Evolutionary conservation across 2,113 vertebrate genomes (phyloP).

Genomic region (Zosterops borbonicus): DNA sequence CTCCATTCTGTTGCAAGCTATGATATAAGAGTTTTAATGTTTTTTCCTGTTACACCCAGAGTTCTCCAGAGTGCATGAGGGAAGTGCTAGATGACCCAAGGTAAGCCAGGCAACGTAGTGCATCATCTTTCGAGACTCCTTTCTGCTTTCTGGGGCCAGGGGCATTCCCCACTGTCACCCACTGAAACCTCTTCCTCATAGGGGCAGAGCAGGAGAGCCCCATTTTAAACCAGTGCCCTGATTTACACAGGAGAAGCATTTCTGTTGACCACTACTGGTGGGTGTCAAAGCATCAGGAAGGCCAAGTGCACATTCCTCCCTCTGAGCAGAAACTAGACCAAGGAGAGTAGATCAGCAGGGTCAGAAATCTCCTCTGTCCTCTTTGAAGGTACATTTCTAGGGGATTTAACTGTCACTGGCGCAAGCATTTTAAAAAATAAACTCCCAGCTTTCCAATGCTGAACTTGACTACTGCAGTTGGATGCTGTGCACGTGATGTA

Average conservation of each 20-base stretch:
- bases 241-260: not conserved
- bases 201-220: not conserved
- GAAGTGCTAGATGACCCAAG: not conserved
- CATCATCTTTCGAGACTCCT: not conserved
- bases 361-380: not conserved
- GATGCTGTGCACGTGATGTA: not conserved
- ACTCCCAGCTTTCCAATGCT: rapidly evolving
- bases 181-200: not conserved
- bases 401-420: not conserved
- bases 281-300: not conserved
- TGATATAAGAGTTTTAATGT: not conserved
- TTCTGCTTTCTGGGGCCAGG: not conserved
- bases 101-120: rapidly evolving
- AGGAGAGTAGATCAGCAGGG: not conserved
- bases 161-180: rapidly evolving
- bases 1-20: not conserved
- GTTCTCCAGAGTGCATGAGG: not conserved
- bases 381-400: not conserved
- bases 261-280: not conserved
- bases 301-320: not conserved
- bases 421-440: not conserved
- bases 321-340: not conserved
- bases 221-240: not conserved
- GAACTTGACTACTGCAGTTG: not conserved
- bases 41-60: not conserved